phyloP scores from a whole-genome alignment of 2,113 vertebrate genomes.

The Labrus mixtus region DNA sequence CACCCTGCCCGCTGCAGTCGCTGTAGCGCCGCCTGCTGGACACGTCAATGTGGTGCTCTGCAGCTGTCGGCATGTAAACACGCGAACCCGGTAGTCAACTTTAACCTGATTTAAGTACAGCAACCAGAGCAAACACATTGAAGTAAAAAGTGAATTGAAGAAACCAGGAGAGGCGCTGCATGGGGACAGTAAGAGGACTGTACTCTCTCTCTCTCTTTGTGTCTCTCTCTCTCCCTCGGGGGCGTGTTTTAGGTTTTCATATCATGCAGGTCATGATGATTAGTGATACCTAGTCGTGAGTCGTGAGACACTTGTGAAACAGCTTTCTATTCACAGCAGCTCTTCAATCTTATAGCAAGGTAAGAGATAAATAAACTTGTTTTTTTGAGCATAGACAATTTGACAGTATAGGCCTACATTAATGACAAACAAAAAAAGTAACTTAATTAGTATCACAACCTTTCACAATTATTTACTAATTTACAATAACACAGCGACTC shows the following conservation, averaged over 20 bases:
- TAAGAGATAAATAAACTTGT: conserved; percentile 22
- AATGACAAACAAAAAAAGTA: background rate
- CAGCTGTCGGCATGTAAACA: conserved; percentile 30
- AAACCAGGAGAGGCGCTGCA: background rate
- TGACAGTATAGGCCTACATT: too few relatives aligned
- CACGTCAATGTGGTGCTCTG: rapidly evolving
- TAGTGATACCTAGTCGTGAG: background rate
- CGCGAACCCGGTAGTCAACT: background rate
- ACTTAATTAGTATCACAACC: background rate
- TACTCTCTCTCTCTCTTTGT: too few relatives aligned
- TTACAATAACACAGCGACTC: background rate
- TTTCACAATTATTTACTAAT: background rate
- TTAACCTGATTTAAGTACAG: background rate
- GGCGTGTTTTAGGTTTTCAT: conserved; percentile 37
- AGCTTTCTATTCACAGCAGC: conserved; percentile 41
- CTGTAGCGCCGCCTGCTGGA: conserved; percentile 24
- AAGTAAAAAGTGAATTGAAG: background rate
- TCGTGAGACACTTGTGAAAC: conserved; percentile 8
- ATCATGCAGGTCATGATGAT: background rate
- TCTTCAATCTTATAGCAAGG: conserved; percentile 36
- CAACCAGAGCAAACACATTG: background rate
- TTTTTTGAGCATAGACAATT: background rate
- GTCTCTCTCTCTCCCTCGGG: background rate
- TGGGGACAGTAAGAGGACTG: background rate
- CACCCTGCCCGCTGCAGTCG: rapidly evolving